A percentile compares a stretch with the other conserved stretches of the same genome.
Conservation (phyloP, 2,113 vertebrate genomes). For the Nothocercus nigrocapillus region DNA sequence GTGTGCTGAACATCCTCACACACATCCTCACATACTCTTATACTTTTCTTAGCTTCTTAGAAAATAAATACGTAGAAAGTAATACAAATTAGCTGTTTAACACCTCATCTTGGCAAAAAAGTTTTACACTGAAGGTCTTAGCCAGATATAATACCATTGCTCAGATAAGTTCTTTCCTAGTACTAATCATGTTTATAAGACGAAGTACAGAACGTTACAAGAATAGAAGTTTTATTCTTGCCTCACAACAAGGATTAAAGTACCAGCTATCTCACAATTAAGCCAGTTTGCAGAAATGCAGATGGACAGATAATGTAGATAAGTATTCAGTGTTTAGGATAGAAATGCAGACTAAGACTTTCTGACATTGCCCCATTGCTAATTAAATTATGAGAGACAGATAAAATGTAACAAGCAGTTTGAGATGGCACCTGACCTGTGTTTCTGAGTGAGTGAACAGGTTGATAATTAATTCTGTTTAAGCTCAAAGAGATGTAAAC, state of each 20-base stretch:
- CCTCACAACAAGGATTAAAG: not conserved
- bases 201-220: not conserved
- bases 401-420: not conserved
- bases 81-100: not conserved
- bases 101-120: not conserved
- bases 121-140: not conserved
- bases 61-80: not conserved
- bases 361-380: not conserved
- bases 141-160: not conserved
- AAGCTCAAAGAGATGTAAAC: not conserved
- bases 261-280: not conserved
- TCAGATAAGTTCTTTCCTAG: not conserved
- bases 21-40: not conserved
- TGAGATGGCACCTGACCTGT: not conserved
- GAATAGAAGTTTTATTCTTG: not conserved
- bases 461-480: constrained; percentile 13
- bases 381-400: not conserved
- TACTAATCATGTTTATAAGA: not conserved
- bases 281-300: not conserved
- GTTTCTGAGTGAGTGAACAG: not conserved
- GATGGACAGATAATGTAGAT: not conserved
- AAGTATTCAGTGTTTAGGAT: not conserved
- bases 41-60: not conserved
- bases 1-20: not conserved
- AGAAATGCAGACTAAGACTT: not conserved